Percentiles rank a stretch among this genome's conserved stretches.
Conservation (phyloP, 2,797 vertebrate species). For the Aldrovandia affinis region DNA sequence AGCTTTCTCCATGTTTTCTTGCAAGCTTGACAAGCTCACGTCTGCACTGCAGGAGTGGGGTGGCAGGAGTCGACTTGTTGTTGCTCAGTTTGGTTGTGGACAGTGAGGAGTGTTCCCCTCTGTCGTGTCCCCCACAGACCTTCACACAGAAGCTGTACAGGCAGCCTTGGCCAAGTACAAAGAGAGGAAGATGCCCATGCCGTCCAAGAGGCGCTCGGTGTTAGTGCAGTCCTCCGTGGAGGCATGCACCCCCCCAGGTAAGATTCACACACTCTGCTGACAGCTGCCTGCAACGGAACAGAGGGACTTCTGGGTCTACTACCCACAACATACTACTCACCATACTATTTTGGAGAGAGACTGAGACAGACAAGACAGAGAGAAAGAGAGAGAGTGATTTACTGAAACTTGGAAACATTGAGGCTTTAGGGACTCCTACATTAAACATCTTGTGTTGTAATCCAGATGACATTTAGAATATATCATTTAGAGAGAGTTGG, state of each 20-base stretch:
- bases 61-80: neutral
- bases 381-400: neutral
- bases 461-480: neutral
- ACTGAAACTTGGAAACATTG: neutral
- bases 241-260: slow-evolving; percentile 92
- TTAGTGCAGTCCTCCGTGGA: slow-evolving; percentile 88
- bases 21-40: no score
- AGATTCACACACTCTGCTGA: slow-evolving; percentile 40
- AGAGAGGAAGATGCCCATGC: slow-evolving; percentile 97
- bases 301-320: neutral
- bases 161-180: slow-evolving; percentile 93
- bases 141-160: slow-evolving; percentile 97
- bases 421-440: neutral
- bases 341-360: neutral
- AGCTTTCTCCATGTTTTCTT: neutral
- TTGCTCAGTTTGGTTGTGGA: neutral
- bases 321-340: neutral
- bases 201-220: slow-evolving; percentile 91
- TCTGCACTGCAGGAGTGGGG: neutral
- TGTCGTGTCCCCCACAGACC: slow-evolving; percentile 67
- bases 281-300: neutral
- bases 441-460: neutral
- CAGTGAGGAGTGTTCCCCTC: neutral
- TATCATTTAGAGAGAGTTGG: slow-evolving; percentile 10
- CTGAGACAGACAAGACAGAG: neutral